Percentiles rank a stretch among this genome's conserved stretches.
Conservation (phyloP, 1,140 invertebrate species). For the Drosophila santomea region DNA sequence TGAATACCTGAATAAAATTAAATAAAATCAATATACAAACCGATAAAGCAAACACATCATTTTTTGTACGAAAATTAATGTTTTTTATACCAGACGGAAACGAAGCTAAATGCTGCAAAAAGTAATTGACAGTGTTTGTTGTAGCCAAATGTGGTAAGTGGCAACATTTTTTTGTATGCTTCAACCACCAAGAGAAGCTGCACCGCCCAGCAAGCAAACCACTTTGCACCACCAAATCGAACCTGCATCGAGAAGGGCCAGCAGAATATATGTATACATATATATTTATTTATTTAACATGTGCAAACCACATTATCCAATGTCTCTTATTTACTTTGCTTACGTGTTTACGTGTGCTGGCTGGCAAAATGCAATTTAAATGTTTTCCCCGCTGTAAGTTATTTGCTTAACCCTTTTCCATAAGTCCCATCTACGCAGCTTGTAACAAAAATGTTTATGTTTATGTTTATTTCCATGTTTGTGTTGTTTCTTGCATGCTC, state of each 20-base stretch:
- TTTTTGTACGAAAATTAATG: constrained; percentile 66
- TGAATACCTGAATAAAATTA: constrained; percentile 58
- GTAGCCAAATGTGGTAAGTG: constrained; percentile 70
- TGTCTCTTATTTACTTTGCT: constrained; percentile 11
- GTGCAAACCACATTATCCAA: constrained; percentile 16
- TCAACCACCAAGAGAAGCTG: constrained; percentile 4
- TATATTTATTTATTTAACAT: constrained; percentile 24
- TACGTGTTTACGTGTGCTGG: constrained; percentile 1
- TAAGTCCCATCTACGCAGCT: constrained; percentile 4
- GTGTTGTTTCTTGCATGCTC: constrained; percentile 31
- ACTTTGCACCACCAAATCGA: constrained; percentile 9
- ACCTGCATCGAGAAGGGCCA: constrained; percentile 6
- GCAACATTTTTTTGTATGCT: constrained; percentile 68
- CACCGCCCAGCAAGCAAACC: constrained; percentile 19
- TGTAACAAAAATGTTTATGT: neutral
- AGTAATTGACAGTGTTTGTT: constrained; percentile 15
- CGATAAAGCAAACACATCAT: constrained; percentile 28
- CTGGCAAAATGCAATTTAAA: constrained; percentile 10
- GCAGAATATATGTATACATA: constrained; percentile 16
- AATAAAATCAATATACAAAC: constrained; percentile 38
- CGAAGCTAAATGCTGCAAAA: constrained; percentile 33
- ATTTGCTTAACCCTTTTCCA: constrained; percentile 10
- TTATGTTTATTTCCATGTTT: constrained; percentile 20
- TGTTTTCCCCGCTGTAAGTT: constrained; percentile 18
- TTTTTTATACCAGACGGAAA: constrained; percentile 61